Conservation (phyloP, 53 echinoderm and acorn worm genomes). For the Astropecten irregularis region DNA sequence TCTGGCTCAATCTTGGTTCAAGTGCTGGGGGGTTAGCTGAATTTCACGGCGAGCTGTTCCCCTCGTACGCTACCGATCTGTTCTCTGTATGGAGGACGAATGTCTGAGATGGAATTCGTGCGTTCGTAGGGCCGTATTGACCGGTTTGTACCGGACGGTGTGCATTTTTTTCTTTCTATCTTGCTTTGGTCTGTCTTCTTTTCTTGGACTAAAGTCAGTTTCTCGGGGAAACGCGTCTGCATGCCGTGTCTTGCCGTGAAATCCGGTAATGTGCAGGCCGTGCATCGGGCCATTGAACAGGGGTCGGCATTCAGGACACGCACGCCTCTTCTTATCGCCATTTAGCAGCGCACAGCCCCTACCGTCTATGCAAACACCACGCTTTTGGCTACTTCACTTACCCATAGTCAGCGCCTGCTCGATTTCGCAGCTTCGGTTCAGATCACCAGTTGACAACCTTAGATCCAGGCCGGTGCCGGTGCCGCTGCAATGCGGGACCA, state of each 20-base stretch:
- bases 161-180: not conserved
- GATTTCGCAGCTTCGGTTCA: constrained; percentile 42
- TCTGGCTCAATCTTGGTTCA: no score
- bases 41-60: not conserved
- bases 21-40: not conserved
- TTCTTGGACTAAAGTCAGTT: not conserved
- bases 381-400: constrained; percentile 47
- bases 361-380: constrained; percentile 43
- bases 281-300: constrained; percentile 45
- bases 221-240: not conserved
- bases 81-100: constrained; percentile 10
- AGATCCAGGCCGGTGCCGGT: constrained; percentile 45
- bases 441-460: constrained; percentile 43
- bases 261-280: constrained; percentile 54
- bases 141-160: constrained; percentile 14
- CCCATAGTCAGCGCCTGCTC: constrained; percentile 50
- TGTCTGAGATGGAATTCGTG: constrained; percentile 48
- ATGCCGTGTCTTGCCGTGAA: constrained; percentile 32
- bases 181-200: not conserved
- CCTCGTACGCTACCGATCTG: constrained; percentile 22
- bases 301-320: constrained; percentile 42
- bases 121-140: constrained; percentile 35
- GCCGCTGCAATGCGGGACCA: constrained; percentile 13
- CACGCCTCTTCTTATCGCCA: constrained; percentile 42
- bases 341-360: constrained; percentile 49